A percentile compares a stretch with the other conserved stretches of the same genome.
Evolutionary conservation across 2,888 invertebrate species (phyloP).

Genomic region (Liopterus haemorrhoidalis): DNA sequence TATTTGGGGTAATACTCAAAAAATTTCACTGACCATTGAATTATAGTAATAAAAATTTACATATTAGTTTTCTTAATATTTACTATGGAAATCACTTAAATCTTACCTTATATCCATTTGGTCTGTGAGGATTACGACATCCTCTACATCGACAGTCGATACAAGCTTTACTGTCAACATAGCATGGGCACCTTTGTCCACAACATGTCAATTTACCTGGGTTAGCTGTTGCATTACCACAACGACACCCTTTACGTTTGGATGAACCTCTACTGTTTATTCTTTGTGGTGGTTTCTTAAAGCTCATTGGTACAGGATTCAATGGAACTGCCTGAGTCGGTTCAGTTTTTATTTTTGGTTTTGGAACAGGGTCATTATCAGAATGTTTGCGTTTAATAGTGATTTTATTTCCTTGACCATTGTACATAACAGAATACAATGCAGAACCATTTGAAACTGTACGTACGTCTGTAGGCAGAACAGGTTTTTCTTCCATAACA

Average conservation of each 20-base stretch:
- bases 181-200: conserved; percentile 90
- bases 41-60: conserved; percentile 16
- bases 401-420: conserved; percentile 75
- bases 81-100: too few relatives aligned
- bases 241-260: conserved; percentile 73
- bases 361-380: conserved; percentile 45
- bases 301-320: too few relatives aligned
- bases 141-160: conserved; percentile 87
- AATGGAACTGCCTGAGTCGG: conserved; percentile 9
- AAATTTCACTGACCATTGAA: background rate
- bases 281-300: conserved; percentile 49
- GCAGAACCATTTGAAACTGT: conserved; percentile 55
- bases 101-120: conserved; percentile 71
- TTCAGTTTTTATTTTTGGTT: conserved; percentile 15
- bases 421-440: conserved; percentile 73
- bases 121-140: conserved; percentile 84
- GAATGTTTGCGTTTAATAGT: conserved; percentile 73
- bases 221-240: conserved; percentile 83
- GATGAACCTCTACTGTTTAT: conserved; percentile 39
- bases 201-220: conserved; percentile 90
- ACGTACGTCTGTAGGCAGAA: conserved; percentile 30
- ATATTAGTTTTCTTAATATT: conserved; percentile 19
- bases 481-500: conserved; percentile 14
- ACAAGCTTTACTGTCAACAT: conserved; percentile 84
- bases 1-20: background rate